These are phyloP conservation scores for Drosophila parthenogenetica DNA, from an alignment of 2,888 invertebrate species.

Conservation along the genomic window DNA sequence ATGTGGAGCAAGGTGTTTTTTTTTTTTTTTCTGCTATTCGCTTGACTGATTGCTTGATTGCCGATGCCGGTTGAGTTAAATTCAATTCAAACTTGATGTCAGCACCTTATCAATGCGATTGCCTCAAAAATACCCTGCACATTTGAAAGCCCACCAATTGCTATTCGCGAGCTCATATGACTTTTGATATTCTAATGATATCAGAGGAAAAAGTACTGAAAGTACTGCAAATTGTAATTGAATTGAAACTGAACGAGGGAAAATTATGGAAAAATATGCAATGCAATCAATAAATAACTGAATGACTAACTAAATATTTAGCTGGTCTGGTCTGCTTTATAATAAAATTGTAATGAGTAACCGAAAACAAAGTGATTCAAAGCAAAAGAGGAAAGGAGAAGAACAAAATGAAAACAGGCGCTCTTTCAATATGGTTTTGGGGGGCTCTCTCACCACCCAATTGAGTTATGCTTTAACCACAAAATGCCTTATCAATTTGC, in stretches of 20 bases:
- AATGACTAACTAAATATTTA: conserved; percentile 28
- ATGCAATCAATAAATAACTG: conserved; percentile 24
- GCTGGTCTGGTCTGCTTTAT: neutral
- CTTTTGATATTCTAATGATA: conserved; percentile 11
- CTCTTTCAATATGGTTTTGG: conserved; percentile 51
- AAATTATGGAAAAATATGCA: conserved; percentile 1
- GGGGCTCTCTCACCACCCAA: conserved; percentile 4
- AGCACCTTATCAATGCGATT: conserved; percentile 43
- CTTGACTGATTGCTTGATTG: conserved; percentile 29
- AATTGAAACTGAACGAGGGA: neutral
- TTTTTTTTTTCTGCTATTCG: conserved; percentile 5
- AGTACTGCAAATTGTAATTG: conserved; percentile 5
- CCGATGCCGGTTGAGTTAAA: conserved; percentile 1
- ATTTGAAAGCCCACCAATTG: conserved; percentile 27
- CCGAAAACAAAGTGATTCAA: conserved; percentile 35
- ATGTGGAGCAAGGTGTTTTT: conserved; percentile 38
- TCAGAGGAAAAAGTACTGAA: neutral
- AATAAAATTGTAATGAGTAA: conserved; percentile 34
- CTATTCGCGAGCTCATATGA: conserved; percentile 47
- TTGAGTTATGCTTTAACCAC: conserved; percentile 13
- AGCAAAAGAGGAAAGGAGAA: neutral
- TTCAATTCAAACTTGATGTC: too few species aligned
- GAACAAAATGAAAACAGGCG: conserved; percentile 31
- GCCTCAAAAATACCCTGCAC: conserved; percentile 38
- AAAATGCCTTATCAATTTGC: conserved; percentile 38